Base-by-base conservation (phyloP, 2,113 vertebrate genomes). In the Hippocampus abdominalis region DNA sequence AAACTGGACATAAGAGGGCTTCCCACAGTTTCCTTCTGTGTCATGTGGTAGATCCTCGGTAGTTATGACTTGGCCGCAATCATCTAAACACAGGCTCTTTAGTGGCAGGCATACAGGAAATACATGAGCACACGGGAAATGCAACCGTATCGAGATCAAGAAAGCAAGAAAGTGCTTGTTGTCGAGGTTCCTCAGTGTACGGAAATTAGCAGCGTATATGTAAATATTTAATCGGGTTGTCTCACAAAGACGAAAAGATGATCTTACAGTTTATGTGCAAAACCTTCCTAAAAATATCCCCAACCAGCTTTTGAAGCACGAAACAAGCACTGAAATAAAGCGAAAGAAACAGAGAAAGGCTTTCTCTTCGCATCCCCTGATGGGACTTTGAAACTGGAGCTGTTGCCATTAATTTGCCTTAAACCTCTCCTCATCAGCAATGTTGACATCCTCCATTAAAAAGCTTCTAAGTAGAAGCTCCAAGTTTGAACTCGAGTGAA, bases 1-100 rank as follows among this genome's bases (percentile, higher is more conserved):
- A 85, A 86, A 88, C 81, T 87, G 85, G 84, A 90, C 87, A 82
- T 78, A 79, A 57, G 71, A 75, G 69, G 81, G 85, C 81, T 79
- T 68, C 53, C 62, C 23, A 71, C 48, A 48, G 57, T 81, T 77
- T 69, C 48, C 62, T 21, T 72, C 48, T 53, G 61, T 78, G 65
- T 83, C n/a, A 76, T 84, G 80, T 85, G 81, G 81, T 36, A 60
- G 46, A 64, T 71, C 44, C 56, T 42, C 70, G 78, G 74, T 78
- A 66, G 81, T 76, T 72, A 23, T 63, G 68, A 21, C 84, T 77
- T 48, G 48, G 61, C 86, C 53, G 3, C 71, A 85, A 85, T 80
- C 79, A 75, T 77, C 67, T 79, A 83, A 79, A 88, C 69, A 63
- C 27, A 66, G 56, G 73, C 16, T 71, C 73, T 74, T 81, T 84